Conservation (phyloP, 2,888 invertebrate genomes). For the Osedax frankpressi region DNA sequence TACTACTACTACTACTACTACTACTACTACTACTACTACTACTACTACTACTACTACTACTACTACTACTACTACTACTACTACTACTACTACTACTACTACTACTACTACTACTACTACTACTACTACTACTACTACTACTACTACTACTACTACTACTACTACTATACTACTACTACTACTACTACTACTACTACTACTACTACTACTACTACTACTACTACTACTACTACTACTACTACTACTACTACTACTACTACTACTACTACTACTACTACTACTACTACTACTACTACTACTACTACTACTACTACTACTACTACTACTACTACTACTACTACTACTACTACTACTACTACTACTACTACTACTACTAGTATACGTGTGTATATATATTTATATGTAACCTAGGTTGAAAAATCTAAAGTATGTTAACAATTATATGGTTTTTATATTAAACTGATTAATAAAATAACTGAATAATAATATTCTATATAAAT, state of each 20-base stretch:
- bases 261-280: not conserved
- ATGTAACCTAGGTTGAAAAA: too few species aligned
- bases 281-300: not conserved
- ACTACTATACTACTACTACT: not conserved
- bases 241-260: not conserved
- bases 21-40: not conserved
- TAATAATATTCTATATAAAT: too few species aligned
- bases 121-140: not conserved
- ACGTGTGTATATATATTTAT: too few species aligned
- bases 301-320: not conserved
- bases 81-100: not conserved
- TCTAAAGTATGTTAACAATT: too few species aligned
- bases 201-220: not conserved
- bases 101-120: not conserved
- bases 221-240: not conserved
- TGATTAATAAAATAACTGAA: too few species aligned
- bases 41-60: not conserved
- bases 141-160: not conserved
- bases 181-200: not conserved
- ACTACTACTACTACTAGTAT: too few species aligned
- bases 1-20: too few species aligned
- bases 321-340: not conserved
- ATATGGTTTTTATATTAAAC: too few species aligned
- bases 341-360: slow-evolving; percentile 4
- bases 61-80: not conserved